Base-by-base conservation (phyloP, 2,888 invertebrate species). In the Ennomos fuscantarius region DNA sequence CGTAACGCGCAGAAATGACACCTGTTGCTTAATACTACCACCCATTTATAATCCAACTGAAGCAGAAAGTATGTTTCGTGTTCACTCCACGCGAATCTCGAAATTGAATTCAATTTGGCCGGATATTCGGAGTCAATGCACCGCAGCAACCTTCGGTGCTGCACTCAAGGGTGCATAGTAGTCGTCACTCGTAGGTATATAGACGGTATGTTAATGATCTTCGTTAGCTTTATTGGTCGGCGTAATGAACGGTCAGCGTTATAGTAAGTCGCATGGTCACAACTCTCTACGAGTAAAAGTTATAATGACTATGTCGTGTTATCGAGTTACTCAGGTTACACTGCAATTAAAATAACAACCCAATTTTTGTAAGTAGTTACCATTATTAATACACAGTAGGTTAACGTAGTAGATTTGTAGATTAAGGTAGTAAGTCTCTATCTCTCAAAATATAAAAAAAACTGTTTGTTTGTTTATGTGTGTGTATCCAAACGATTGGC, bases 101-200 rank as follows among this genome's bases (percentile, higher is more conserved):
- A 55, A 48, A 43, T 60, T 55, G 48, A 55, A 69, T 69, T 63
- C 8, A 72, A 84, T 81, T 86, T 64, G 73, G 84, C 36, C 77
- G 88, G 83, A 65, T 86, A 71, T 62, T 67, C 70, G 79, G 79
- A 79, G 91, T 90, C 91, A 92, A 81, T 89, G 91, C 89, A 90
- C 91, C 76, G 76, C 72, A 71, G 80, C 89, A 91, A 90, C 91
- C 90, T 91, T 91, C 89, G 87, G 47, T 72, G 79, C 69, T 89
- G 90, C 90, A 87, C 90, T 90, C 90, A 91, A 91, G 90, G 90
- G 89, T 89, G 90, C 89, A 89, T 87, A 87, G 87, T 85, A 83
- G 79, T 74, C 75, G 76, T 71, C 73, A 76, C 77, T 69, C 65
- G 76, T 69, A 24, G 24, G 24, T 24, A 24, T 24, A 76, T 75